Base-by-base conservation (phyloP, 1,140 invertebrate species). In the Zaprionus davidi region DNA sequence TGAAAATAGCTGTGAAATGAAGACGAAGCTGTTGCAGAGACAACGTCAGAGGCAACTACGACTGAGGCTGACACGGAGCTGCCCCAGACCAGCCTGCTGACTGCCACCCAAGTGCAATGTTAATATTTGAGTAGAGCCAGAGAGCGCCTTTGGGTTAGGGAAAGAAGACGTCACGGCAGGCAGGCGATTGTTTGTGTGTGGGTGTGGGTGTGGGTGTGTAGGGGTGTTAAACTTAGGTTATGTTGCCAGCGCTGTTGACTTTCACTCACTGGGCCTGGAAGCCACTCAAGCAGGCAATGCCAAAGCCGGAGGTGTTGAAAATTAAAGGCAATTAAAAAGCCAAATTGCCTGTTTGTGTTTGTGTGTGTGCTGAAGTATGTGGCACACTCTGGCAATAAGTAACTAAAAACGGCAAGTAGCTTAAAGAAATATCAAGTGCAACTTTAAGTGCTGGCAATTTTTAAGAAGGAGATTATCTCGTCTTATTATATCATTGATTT, bases 1-100 rank as follows among this genome's bases (percentile, higher is more conserved):
- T 90, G 85, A 90, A 90, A 90, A 90, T 90, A 88, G 79, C 85
- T 90, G 85, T 79, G 86, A 90, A 90, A 90, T 90, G 85, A 90
- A 90, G 85, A 90, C 85, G 85, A 85, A 90, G 85, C 85, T 82
- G 64, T 83, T 79, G 49, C 20, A 49, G 66, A 13, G 58, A 34
- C 70, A 64, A 55, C 64, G 53, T 20, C 24, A 4, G 24, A 5
- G 24, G 24, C 24, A 26, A 26, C 24, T 26, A 5, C 34, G 55
- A 17, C 55, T 4, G 13, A 13, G 22, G 28, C 65, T 46, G 31
- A 17, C 5, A 46, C 7, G 41, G 17, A 72, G 26, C 17, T 44
- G 44, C 63, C 64, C 49, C 70, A 87, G 79, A 83, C 83, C 80
- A 78, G 69, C 72, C 64, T 60, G 70, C 80, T 72, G 66, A 69